A percentile compares a stretch with the other conserved stretches of the same genome.
phyloP scores from a whole-genome alignment of 2,113 vertebrate genomes.

The Vireo altiloquus region DNA sequence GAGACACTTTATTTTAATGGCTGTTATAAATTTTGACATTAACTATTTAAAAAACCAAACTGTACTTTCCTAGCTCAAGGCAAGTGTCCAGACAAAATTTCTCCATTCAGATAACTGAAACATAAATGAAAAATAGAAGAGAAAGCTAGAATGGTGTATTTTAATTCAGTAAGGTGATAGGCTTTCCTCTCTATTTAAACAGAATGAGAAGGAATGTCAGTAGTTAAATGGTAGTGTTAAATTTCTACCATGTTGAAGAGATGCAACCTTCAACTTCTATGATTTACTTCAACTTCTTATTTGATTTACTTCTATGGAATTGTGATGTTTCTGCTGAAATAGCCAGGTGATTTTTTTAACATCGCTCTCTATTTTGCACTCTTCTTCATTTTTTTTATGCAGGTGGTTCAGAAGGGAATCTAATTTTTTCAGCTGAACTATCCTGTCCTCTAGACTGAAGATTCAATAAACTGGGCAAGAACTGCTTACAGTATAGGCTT shows the following conservation, averaged over 20 bases:
- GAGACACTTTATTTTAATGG: background rate
- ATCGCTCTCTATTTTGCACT: background rate
- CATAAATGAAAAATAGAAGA: background rate
- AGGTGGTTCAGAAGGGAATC: background rate
- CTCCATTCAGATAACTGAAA: background rate
- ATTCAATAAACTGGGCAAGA: background rate
- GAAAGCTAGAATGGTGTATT: background rate
- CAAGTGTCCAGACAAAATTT: background rate
- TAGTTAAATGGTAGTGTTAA: background rate
- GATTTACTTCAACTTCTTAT: too few species aligned
- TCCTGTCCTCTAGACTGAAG: background rate
- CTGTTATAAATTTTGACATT: background rate
- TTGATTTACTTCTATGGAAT: background rate
- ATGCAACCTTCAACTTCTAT: too few species aligned
- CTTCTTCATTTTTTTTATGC: background rate
- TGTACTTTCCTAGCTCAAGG: background rate
- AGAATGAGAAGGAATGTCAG: background rate
- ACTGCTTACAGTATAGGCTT: background rate
- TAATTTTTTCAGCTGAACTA: background rate
- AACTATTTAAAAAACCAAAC: slow-evolving; percentile 15
- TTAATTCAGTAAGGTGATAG: background rate
- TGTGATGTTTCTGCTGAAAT: background rate
- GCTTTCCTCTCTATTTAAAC: background rate
- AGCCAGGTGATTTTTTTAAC: background rate
- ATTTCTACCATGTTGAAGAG: background rate